Conservation (phyloP, 2,113 vertebrate genomes). For the Lagopus muta region DNA sequence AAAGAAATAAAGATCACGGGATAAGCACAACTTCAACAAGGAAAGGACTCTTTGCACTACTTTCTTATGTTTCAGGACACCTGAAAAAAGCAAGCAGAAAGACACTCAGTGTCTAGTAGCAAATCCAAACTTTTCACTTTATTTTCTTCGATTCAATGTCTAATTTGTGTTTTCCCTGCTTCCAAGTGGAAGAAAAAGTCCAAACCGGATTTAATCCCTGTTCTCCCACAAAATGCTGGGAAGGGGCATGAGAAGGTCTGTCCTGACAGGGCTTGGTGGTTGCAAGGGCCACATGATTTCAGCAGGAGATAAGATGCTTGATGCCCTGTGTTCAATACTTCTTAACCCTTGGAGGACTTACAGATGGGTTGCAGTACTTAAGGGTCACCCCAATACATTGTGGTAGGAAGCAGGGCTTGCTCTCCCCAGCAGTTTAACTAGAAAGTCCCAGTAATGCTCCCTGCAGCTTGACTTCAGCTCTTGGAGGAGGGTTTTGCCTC, state of each 20-base stretch:
- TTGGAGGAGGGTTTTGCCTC: not conserved
- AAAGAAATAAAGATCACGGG: slow-evolving; percentile 7
- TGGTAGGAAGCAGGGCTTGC: fast-evolving
- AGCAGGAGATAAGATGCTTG: not conserved
- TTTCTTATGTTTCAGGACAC: not conserved
- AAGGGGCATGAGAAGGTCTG: not conserved
- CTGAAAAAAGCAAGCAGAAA: not conserved
- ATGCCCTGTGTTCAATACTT: fast-evolving
- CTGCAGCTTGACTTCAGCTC: not conserved
- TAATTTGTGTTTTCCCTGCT: not conserved
- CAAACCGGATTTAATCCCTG: not conserved
- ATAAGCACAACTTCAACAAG: not conserved
- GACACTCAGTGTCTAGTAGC: not conserved
- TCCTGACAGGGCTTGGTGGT: not conserved
- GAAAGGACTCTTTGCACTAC: not conserved
- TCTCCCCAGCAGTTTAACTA: not conserved
- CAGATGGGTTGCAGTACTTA: fast-evolving
- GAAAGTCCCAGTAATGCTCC: not conserved
- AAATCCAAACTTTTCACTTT: not conserved
- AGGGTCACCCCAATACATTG: fast-evolving
- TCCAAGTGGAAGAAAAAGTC: not conserved
- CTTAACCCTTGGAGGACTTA: not conserved
- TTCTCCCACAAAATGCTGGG: not conserved
- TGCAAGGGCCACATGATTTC: not conserved
- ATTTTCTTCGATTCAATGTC: not conserved